These are phyloP conservation scores for Keiferia lycopersicella DNA, from an alignment of 2,888 invertebrate species.

Conservation along the genomic window DNA sequence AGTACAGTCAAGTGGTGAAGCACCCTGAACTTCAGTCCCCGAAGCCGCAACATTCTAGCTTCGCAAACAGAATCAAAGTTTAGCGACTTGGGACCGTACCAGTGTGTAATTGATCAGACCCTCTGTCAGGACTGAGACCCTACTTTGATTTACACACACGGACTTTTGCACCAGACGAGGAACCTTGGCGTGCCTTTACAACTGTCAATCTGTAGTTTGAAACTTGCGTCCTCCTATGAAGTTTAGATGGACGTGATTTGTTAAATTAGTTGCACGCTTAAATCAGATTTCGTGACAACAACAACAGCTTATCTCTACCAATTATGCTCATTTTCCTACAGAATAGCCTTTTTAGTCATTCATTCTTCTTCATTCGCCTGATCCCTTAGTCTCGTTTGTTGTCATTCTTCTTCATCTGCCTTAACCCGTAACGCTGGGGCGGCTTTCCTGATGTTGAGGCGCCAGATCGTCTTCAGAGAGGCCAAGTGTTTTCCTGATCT, in stretches of 20 bases:
- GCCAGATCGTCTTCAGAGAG: too few relatives aligned
- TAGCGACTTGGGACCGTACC: slow-evolving; percentile 2
- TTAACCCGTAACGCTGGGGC: too few relatives aligned
- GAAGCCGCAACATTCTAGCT: not conserved
- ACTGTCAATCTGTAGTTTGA: slow-evolving; percentile 12
- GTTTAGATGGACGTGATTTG: not conserved
- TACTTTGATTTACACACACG: slow-evolving; percentile 18
- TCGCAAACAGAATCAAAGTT: slow-evolving; percentile 19
- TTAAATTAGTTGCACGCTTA: not conserved
- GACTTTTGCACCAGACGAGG: not conserved
- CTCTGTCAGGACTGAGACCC: slow-evolving; percentile 13
- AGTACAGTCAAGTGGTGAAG: too few relatives aligned
- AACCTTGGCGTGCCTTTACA: not conserved
- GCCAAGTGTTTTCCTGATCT: too few relatives aligned
- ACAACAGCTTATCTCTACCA: not conserved
- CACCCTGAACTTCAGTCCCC: not conserved
- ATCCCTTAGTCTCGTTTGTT: too few relatives aligned
- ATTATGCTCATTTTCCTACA: too few relatives aligned
- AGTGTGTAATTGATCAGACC: slow-evolving; percentile 19
- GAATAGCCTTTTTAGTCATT: too few relatives aligned
- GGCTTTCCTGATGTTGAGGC: too few relatives aligned
- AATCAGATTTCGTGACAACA: not conserved
- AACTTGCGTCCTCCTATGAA: not conserved
- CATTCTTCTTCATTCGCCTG: too few relatives aligned
- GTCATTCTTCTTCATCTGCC: too few relatives aligned